Base-by-base conservation (phyloP, 2,113 vertebrate species). In the Clinocottus analis region DNA sequence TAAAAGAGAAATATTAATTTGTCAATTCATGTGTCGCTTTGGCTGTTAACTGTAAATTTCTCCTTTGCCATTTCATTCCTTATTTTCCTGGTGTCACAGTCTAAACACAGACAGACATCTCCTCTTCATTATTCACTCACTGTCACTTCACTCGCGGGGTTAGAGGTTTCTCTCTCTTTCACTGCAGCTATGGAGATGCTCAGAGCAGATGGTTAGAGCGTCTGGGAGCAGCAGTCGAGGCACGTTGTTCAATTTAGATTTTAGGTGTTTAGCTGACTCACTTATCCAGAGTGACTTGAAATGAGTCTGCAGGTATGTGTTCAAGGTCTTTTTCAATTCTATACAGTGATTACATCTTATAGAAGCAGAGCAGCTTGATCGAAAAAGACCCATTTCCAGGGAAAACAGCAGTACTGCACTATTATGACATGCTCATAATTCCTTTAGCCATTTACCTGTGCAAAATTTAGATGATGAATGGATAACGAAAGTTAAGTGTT, bases 161-260 rank as follows among this genome's bases (percentile, higher is more conserved):
- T 49, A 55, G 80, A 85, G 77, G 59, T 49, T 83, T 73, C 53
- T 88, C 65, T 85, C 71, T 85, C 62, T 73, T 80, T 87, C 79
- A 77, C 78, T 51, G 73, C 66, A 65, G 80, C 77, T 47, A 27
- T 73, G 63, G 63, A 90, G 85, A 65, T 47, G 31, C 85, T 89
- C 79, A 3, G 71, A 90, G 80, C 90, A 91, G 89, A 93, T 88
- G 88, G 85, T 83, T 74, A 2, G 41, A 83, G 75, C 77, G 21
- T 90, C 84, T 91, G 89, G 72, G 79, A 90, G 63, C 84, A 86
- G 80, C 84, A 87, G 76, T 82, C 75, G 43, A 72, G 21, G 61
- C 86, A 85, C 72, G 80, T 89, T 86, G 87, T 87, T 91, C 35
- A 77, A 84, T 89, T 90, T 85, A 78, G 75, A 82, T 80, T 85